These are phyloP conservation scores for Cordylochernes scorpioides DNA, from an alignment of 2,888 invertebrate genomes.

Conservation along the genomic window DNA sequence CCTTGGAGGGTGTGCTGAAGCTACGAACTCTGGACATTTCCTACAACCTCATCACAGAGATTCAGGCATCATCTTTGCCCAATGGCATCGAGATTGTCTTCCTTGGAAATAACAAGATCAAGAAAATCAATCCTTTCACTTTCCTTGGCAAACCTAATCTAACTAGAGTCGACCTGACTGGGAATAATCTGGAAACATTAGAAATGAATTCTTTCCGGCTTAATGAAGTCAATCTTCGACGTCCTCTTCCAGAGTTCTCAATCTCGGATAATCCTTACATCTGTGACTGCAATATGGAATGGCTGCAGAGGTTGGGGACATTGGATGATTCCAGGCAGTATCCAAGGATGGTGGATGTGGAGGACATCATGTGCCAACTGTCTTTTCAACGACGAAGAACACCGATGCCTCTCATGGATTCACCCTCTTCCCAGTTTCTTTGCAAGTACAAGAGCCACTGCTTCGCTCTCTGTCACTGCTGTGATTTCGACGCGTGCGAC, in stretches of 20 bases:
- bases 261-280: constrained; percentile 25
- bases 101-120: constrained; percentile 66
- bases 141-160: constrained; percentile 66
- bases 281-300: constrained; percentile 72
- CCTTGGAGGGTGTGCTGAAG: constrained; percentile 46
- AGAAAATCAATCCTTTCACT: constrained; percentile 56
- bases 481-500: constrained; percentile 70
- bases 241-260: constrained; percentile 17
- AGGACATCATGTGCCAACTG: constrained; percentile 55
- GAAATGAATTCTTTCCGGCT: constrained; percentile 62
- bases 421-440: constrained; percentile 32
- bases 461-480: constrained; percentile 61
- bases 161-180: constrained; percentile 67
- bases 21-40: constrained; percentile 68
- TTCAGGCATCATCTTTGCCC: constrained; percentile 48
- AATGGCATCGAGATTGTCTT: constrained; percentile 50
- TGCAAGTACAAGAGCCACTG: constrained; percentile 61
- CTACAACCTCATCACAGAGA: constrained; percentile 41
- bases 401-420: constrained; percentile 20
- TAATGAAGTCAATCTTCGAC: constrained; percentile 43
- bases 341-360: constrained; percentile 52
- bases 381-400: constrained; percentile 31
- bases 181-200: constrained; percentile 66
- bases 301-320: constrained; percentile 41
- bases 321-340: constrained; percentile 50